phyloP scores from a whole-genome alignment of 2,797 vertebrate genomes.

The Melopsittacus undulatus region DNA sequence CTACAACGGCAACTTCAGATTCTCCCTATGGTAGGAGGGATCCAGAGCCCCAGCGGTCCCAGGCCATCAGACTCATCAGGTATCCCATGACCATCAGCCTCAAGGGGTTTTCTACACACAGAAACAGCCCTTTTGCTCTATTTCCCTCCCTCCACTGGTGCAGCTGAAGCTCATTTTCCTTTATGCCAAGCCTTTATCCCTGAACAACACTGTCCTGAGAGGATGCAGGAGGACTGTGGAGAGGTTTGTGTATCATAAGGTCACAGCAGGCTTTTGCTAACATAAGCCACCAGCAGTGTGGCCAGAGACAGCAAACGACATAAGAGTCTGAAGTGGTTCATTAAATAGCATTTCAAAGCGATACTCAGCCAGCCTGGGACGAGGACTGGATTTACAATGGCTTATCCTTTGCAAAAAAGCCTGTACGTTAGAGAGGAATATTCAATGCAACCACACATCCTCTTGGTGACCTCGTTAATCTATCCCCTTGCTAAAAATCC shows the following conservation, averaged over 20 bases:
- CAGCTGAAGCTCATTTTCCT: background rate
- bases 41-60: background rate
- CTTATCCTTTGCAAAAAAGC: background rate
- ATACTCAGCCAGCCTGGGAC: conserved; percentile 9
- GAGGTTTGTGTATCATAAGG: background rate
- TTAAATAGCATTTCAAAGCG: conserved; percentile 22
- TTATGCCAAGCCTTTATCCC: background rate
- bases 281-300: background rate
- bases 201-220: background rate
- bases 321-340: conserved; percentile 18
- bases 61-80: background rate
- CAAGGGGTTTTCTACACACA: background rate
- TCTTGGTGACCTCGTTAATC: background rate
- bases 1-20: background rate
- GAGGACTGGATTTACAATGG: background rate
- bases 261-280: conserved; percentile 8
- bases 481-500: conserved; percentile 5
- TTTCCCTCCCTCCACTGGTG: too few species aligned
- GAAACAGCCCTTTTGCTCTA: background rate
- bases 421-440: background rate
- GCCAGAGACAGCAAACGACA: background rate
- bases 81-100: background rate
- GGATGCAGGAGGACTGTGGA: background rate
- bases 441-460: background rate
- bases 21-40: background rate